Evolutionary conservation across 1,140 invertebrate genomes (phyloP).

Genomic region (Paramacrobiotus metropolitanus): DNA sequence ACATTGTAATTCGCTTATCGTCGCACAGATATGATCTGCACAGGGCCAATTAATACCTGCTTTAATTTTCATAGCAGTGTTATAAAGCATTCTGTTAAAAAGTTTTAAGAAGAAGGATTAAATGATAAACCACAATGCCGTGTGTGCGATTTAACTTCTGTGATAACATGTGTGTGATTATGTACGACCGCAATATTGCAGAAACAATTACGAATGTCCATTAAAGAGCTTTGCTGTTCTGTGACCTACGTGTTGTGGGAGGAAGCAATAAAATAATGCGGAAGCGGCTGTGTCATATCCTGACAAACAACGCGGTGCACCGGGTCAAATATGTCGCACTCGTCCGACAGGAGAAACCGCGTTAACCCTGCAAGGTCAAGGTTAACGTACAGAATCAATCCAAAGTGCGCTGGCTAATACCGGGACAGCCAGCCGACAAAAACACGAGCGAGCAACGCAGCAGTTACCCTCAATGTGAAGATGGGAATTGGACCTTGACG

Average conservation of each 20-base stretch:
- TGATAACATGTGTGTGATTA: too few relatives aligned
- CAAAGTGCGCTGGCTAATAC: neutral
- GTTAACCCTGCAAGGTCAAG: constrained; percentile 29
- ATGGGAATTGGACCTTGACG: constrained; percentile 29
- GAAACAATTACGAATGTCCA: too few relatives aligned
- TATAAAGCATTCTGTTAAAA: too few relatives aligned
- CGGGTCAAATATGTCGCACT: constrained; percentile 34
- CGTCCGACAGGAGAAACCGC: constrained; percentile 30
- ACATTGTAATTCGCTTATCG: too few relatives aligned
- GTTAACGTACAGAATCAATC: neutral
- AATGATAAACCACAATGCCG: too few relatives aligned
- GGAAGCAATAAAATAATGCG: constrained; percentile 32
- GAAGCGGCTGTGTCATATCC: constrained; percentile 29
- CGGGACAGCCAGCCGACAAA: neutral
- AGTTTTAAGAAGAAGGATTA: too few relatives aligned
- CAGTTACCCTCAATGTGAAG: constrained; percentile 34
- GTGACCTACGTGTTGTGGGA: constrained; percentile 37
- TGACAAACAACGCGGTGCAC: constrained; percentile 23
- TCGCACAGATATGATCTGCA: too few relatives aligned
- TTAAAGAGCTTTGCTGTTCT: neutral
- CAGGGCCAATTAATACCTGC: too few relatives aligned
- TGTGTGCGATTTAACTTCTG: too few relatives aligned
- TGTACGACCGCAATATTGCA: too few relatives aligned
- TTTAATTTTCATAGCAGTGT: too few relatives aligned
- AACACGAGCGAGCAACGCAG: constrained; percentile 1